phyloP scores from a whole-genome alignment of 2,888 invertebrate species.

The Callyntrura guangdongensis region DNA sequence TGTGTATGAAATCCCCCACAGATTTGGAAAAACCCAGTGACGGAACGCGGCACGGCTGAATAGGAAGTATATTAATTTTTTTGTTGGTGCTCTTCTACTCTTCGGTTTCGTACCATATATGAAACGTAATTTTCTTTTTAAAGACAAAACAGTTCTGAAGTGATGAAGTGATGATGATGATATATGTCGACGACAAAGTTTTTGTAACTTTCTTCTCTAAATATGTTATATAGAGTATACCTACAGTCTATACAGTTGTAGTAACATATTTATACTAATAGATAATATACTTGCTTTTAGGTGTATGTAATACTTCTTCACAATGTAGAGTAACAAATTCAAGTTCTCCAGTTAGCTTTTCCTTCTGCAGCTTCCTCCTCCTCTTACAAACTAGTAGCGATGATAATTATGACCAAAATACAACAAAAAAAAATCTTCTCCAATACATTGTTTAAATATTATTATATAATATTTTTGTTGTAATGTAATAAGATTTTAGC shows the following conservation, averaged over 20 bases:
- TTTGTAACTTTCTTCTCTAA: neutral
- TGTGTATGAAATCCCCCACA: neutral
- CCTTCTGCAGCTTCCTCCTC: slow-evolving; percentile 4
- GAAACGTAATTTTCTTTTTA: slow-evolving; percentile 35
- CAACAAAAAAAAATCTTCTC: slow-evolving; percentile 64
- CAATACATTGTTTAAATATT: neutral
- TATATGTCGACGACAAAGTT: slow-evolving; percentile 3
- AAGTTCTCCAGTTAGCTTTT: neutral
- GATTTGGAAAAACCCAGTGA: slow-evolving; percentile 1
- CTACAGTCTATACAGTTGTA: no score
- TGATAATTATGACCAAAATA: slow-evolving; percentile 66
- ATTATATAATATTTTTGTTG: neutral
- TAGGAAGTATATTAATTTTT: neutral
- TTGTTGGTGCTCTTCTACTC: neutral
- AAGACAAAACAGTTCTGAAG: slow-evolving; percentile 4
- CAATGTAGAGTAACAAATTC: slow-evolving; percentile 2
- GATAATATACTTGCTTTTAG: slow-evolving; percentile 2
- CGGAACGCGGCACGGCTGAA: neutral
- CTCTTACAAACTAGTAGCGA: neutral
- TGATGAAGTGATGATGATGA: neutral
- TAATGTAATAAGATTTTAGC: neutral
- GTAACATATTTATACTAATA: slow-evolving; percentile 10
- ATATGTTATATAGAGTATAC: neutral
- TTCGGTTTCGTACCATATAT: slow-evolving; percentile 16
- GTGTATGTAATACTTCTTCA: slow-evolving; percentile 66